Conservation (phyloP, 2,888 invertebrate genomes). For the Trichogramma evanescens region DNA sequence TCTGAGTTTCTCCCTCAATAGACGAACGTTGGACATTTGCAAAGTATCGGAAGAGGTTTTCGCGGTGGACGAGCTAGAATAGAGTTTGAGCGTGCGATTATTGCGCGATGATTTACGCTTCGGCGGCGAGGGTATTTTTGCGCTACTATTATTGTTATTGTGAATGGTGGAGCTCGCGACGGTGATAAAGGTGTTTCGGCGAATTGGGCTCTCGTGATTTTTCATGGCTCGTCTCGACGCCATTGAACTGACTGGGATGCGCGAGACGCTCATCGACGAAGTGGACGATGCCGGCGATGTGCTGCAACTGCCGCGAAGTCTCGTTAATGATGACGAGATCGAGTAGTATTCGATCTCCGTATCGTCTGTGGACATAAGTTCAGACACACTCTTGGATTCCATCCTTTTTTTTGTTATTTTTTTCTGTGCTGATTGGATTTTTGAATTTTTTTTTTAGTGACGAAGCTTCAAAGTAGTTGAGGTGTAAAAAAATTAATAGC, state of each 20-base stretch:
- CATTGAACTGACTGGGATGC: constrained; percentile 30
- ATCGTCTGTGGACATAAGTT: constrained; percentile 57
- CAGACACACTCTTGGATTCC: neutral
- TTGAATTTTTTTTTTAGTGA: neutral
- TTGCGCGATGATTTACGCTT: constrained; percentile 68
- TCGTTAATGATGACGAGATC: constrained; percentile 71
- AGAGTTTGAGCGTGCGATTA: constrained; percentile 62
- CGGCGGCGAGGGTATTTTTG: constrained; percentile 62
- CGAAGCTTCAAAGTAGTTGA: constrained; percentile 7
- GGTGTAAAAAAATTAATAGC: constrained; percentile 4
- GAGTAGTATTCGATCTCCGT: constrained; percentile 76
- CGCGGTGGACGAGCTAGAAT: constrained; percentile 49
- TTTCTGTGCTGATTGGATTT: constrained; percentile 3
- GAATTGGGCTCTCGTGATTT: neutral
- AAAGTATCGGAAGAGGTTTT: constrained; percentile 49
- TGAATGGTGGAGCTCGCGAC: no score
- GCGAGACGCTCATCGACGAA: constrained; percentile 52
- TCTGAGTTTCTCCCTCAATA: constrained; percentile 57
- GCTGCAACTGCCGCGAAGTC: constrained; percentile 60
- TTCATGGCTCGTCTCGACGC: constrained; percentile 21
- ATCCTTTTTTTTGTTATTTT: neutral
- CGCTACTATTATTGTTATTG: constrained; percentile 32
- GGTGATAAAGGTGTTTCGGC: neutral
- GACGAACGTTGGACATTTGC: constrained; percentile 53
- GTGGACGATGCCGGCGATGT: constrained; percentile 41